These are phyloP conservation scores for Tetrapedia diversipes DNA, from an alignment of 2,888 invertebrate species.

Conservation along the genomic window DNA sequence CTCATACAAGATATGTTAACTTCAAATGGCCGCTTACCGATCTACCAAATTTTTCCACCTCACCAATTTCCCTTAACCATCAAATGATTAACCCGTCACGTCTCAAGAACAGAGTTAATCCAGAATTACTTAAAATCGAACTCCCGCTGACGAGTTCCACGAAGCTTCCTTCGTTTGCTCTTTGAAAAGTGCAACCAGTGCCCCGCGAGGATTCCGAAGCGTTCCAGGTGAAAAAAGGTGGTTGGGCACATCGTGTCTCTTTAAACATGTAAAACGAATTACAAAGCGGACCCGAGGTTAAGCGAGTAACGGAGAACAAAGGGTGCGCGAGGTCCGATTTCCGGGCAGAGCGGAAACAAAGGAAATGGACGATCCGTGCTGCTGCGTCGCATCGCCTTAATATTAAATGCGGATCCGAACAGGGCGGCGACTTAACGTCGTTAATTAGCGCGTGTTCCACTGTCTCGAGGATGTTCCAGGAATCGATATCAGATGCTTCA, in stretches of 20 bases:
- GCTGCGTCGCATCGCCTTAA: conserved; percentile 2
- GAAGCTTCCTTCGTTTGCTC: not conserved
- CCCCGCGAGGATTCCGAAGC: no score
- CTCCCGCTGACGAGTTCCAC: no score
- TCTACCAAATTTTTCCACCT: no score
- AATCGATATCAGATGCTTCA: conserved; percentile 60
- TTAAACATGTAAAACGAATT: conserved; percentile 23
- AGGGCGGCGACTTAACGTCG: conserved; percentile 36
- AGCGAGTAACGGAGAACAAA: conserved; percentile 12
- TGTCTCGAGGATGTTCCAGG: conserved; percentile 37
- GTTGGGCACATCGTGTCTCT: not conserved
- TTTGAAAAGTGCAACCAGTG: not conserved
- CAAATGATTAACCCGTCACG: no score
- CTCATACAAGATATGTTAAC: no score
- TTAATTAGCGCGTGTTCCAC: conserved; percentile 60
- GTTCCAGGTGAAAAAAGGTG: not conserved
- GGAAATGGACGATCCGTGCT: conserved; percentile 28
- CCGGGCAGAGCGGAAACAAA: conserved; percentile 27
- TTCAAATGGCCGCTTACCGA: no score
- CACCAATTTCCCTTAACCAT: no score
- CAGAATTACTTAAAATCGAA: no score
- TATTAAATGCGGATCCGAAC: conserved; percentile 47
- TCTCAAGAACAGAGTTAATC: no score
- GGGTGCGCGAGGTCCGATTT: conserved; percentile 4
- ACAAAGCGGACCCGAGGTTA: not conserved